Evolutionary conservation across 2,797 vertebrate genomes (phyloP).

Genomic region (Tympanoctomys barrerae): DNA sequence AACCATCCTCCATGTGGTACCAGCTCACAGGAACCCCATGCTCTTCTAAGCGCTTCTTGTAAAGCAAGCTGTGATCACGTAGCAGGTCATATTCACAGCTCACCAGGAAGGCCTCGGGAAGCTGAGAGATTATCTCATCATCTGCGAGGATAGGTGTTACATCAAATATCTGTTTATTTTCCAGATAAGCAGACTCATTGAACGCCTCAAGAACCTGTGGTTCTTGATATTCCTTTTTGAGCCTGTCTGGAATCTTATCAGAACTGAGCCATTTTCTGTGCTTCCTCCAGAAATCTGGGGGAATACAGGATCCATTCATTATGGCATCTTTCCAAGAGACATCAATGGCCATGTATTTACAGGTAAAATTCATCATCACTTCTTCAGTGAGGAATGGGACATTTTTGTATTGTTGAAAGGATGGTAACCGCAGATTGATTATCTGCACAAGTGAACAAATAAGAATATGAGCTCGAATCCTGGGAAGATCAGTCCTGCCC

Average conservation of each 20-base stretch:
- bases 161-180: slow-evolving; percentile 81
- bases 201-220: slow-evolving; percentile 72
- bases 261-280: slow-evolving; percentile 70
- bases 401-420: not conserved
- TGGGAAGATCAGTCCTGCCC: not conserved
- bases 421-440: not conserved
- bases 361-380: accelerated
- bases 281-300: slow-evolving; percentile 63
- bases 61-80: slow-evolving; percentile 90
- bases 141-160: slow-evolving; percentile 86
- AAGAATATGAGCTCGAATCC: not conserved
- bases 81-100: slow-evolving; percentile 90
- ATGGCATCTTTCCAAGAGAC: not conserved
- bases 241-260: slow-evolving; percentile 68
- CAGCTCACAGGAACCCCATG: slow-evolving; percentile 89
- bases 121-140: slow-evolving; percentile 82
- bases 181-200: slow-evolving; percentile 85
- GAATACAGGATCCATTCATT: not conserved
- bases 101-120: slow-evolving; percentile 88
- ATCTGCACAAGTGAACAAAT: not conserved
- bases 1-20: slow-evolving; percentile 90
- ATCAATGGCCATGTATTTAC: not conserved
- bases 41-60: slow-evolving; percentile 90
- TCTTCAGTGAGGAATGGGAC: not conserved
- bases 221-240: slow-evolving; percentile 65